Percentiles rank a stretch among this genome's conserved stretches.
These are phyloP conservation scores for Hydrotaea cyrtoneurina DNA, from an alignment of 2,888 invertebrate genomes.

Conservation along the genomic window DNA sequence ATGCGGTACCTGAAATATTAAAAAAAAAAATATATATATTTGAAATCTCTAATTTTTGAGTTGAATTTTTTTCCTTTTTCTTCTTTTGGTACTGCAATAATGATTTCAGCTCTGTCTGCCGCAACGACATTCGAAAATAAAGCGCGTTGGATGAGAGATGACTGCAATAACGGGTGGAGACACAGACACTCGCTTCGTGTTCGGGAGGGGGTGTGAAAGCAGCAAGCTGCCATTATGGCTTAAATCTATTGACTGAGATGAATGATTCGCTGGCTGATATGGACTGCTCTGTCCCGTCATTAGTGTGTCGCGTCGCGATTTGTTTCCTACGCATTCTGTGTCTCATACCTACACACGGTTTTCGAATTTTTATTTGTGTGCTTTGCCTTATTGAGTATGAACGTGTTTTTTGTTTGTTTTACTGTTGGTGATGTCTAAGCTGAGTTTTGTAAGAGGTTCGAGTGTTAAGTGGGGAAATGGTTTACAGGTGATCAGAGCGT, in stretches of 20 bases:
- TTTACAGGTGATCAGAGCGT: not conserved
- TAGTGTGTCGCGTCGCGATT: conserved; percentile 50
- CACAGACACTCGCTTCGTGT: not conserved
- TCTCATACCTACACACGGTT: conserved; percentile 62
- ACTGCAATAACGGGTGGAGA: not conserved
- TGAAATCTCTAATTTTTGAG: too few species aligned
- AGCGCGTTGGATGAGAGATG: not conserved
- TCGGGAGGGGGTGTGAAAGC: not conserved
- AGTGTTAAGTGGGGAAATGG: not conserved
- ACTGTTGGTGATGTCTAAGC: not conserved
- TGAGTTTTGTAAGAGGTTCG: not conserved
- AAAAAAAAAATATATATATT: not conserved
- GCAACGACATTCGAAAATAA: not conserved
- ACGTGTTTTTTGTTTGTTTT: conserved; percentile 28
- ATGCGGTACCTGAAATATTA: not conserved
- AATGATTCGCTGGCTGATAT: not conserved
- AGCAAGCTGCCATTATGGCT: not conserved
- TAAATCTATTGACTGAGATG: conserved; percentile 5
- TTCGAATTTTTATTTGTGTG: conserved; percentile 42
- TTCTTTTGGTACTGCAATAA: not conserved
- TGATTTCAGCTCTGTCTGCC: conserved; percentile 15
- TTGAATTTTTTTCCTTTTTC: too few species aligned
- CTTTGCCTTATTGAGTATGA: conserved; percentile 59
- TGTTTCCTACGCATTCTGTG: conserved; percentile 65
- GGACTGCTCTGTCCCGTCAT: conserved; percentile 11